Evolutionary conservation across 2,888 invertebrate genomes (phyloP).

Genomic region (Corbicula japonica): DNA sequence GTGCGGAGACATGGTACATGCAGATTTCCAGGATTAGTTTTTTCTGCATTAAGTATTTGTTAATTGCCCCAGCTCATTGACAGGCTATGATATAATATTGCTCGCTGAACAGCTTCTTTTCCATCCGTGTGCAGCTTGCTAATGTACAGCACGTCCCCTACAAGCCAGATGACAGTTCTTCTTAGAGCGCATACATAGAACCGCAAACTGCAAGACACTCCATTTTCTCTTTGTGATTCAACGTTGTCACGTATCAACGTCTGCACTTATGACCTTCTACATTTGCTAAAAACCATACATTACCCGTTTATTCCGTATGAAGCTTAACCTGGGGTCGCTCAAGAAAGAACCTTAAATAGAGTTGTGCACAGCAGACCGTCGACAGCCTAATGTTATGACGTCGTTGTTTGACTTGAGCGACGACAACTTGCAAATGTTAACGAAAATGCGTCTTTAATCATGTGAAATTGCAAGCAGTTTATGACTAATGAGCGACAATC

Average conservation of each 20-base stretch:
- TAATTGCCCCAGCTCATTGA: conserved; percentile 53
- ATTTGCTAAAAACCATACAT: conserved; percentile 22
- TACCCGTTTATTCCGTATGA: conserved; percentile 4
- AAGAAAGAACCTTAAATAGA: no score
- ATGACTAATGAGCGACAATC: no score
- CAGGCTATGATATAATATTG: conserved; percentile 18
- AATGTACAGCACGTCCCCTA: conserved; percentile 15
- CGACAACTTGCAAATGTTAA: no score
- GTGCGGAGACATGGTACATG: conserved; percentile 41
- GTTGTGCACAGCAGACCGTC: no score
- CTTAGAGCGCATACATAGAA: no score
- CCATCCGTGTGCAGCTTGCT: conserved; percentile 5
- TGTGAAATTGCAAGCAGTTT: no score
- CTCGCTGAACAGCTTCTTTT: not conserved
- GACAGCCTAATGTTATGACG: no score
- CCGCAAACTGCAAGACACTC: no score
- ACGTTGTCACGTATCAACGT: conserved; percentile 8
- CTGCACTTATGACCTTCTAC: conserved; percentile 9
- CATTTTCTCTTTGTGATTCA: no score
- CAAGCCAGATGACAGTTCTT: conserved; percentile 26
- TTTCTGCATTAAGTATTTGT: conserved; percentile 51
- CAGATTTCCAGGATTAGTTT: conserved; percentile 34
- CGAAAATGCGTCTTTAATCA: no score
- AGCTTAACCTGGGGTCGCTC: conserved; percentile 36
- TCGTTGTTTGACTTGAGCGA: no score